phyloP scores from a whole-genome alignment of 2,888 invertebrate genomes.

The Unio delphinus region DNA sequence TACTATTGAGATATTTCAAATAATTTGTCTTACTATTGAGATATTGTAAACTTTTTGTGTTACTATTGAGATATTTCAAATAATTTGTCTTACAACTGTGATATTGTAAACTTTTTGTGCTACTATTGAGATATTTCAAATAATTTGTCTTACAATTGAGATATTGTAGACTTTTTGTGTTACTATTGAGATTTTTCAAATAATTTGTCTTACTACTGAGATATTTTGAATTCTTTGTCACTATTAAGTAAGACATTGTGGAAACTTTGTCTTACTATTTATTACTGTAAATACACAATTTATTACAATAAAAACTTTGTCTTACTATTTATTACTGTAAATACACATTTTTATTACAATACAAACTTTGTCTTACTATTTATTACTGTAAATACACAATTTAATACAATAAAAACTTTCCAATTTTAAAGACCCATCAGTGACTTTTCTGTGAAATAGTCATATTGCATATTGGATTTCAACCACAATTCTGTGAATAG shows the following conservation, averaged over 20 bases:
- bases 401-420: too few relatives aligned
- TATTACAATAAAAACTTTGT: background rate
- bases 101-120: background rate
- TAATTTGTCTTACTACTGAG: background rate
- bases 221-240: background rate
- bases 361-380: background rate
- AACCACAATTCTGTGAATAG: too few relatives aligned
- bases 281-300: too few relatives aligned
- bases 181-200: background rate
- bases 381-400: too few relatives aligned
- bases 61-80: too few relatives aligned
- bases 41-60: constrained; percentile 20
- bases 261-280: background rate
- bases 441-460: too few relatives aligned
- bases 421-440: too few relatives aligned
- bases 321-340: background rate
- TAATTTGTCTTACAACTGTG: too few relatives aligned
- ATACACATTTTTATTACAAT: too few relatives aligned
- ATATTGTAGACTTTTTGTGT: constrained; percentile 20
- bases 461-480: too few relatives aligned
- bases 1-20: too few relatives aligned
- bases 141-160: constrained; percentile 6
- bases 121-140: too few relatives aligned
- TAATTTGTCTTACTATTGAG: constrained; percentile 8
- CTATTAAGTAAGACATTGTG: background rate